Base-by-base conservation (phyloP, 2,797 vertebrate genomes). In the Philypnodon macrostomus region DNA sequence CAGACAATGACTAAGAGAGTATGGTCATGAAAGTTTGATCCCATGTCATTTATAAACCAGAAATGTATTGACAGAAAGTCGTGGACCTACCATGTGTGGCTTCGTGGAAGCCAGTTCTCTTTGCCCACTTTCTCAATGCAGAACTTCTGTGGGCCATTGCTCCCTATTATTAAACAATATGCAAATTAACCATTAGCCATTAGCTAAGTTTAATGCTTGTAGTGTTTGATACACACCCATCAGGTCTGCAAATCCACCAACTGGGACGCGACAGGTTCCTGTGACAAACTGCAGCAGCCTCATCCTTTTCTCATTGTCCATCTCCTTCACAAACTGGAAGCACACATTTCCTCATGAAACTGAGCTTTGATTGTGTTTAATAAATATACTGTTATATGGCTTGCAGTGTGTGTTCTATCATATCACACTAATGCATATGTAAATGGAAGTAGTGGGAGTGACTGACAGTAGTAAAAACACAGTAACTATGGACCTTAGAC, bases 111-210 rank as follows among this genome's bases (percentile, higher is more conserved):
- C 96, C 96, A 98, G 39, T 96, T 98, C 75, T 99, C 96, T 83
- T 98, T 99, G 41, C 97, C 97, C 60, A 98, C 96, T 87, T 98
- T 99, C 88, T 98, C 96, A 63, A 99, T 95, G 84, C 96, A 99
- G 88, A 98, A 99, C 77, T 98, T 99, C 77, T 98, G 96, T 47
- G 95, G 95, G 24, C 97, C 97, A 29, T 98, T 99, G 78, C 97
- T 99, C 85, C 97, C 97, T 99, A 51, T 47, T 86, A 52, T 61
- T 24, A 39, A 68, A 31, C 1, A 16, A 42, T 0, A 35, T 31
- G 10, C 6, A 63, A 2, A 31, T 46, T 29, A 1, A 36, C 1
- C 6, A 33, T 42, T 1, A 53, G 45, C 18, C 2, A n/a, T 33
- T 34, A 18, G 36, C 14, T n/a, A 12, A 23, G 12, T 54, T 2